phyloP scores from a whole-genome alignment of 30 jellyfish, hydroid and myxozoan species.

The Rhopilema esculentum region DNA sequence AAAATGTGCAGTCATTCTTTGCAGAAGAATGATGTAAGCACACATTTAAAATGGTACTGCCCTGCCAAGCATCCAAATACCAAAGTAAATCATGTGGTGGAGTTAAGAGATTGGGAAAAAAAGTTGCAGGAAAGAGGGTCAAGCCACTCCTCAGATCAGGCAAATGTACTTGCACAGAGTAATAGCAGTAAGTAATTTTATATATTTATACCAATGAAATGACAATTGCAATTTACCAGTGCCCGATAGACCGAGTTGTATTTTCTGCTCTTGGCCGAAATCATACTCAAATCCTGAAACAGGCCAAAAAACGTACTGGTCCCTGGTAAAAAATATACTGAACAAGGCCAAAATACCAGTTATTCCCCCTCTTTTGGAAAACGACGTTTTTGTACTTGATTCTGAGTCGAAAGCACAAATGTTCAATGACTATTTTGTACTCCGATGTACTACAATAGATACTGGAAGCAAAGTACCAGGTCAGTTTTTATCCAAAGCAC shows the following conservation, averaged over 20 bases:
- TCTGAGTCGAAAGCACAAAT: constrained; percentile 40
- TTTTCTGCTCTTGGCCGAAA: too few species aligned
- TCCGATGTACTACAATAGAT: constrained; percentile 37
- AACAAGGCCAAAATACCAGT: constrained; percentile 42
- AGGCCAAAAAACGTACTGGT: constrained; percentile 60
- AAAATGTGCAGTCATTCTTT: constrained; percentile 74
- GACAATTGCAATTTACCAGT: too few species aligned
- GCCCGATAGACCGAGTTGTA: too few species aligned
- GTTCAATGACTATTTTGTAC: constrained; percentile 42
- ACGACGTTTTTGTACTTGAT: constrained; percentile 22
- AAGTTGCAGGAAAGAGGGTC: constrained; percentile 35
- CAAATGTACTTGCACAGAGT: neutral
- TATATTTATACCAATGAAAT: neutral
- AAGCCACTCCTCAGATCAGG: neutral
- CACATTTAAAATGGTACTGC: constrained; percentile 65
- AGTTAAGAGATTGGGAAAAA: constrained; percentile 72
- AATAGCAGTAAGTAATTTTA: neutral
- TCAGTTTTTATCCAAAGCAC: constrained; percentile 68
- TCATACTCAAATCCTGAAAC: constrained; percentile 41
- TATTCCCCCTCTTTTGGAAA: constrained; percentile 49
- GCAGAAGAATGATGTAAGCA: constrained; percentile 23
- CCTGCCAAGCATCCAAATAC: constrained; percentile 62
- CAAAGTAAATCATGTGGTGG: constrained; percentile 50
- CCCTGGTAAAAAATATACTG: constrained; percentile 33
- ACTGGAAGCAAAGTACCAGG: constrained; percentile 57